phyloP scores from a whole-genome alignment of 2,888 invertebrate genomes.

The Drosophila mimica region DNA sequence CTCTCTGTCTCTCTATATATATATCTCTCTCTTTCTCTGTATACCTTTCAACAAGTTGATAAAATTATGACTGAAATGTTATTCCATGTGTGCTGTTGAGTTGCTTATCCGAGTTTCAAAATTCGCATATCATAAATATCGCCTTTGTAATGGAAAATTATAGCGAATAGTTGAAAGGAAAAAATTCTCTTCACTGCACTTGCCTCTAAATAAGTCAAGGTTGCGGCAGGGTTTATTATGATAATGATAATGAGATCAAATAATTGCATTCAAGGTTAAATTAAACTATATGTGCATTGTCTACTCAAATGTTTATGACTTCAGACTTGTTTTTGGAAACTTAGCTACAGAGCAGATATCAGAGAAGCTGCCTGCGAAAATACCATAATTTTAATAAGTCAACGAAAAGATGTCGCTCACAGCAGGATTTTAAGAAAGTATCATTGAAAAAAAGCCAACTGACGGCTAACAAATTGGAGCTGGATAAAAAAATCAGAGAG shows the following conservation, averaged over 20 bases:
- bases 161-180: constrained; percentile 43
- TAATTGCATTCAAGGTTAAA: constrained; percentile 28
- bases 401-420: background rate
- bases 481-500: constrained; percentile 26
- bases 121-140: constrained; percentile 57
- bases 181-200: constrained; percentile 26
- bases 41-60: constrained; percentile 58
- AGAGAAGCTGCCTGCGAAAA: background rate
- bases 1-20: background rate
- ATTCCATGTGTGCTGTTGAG: constrained; percentile 43
- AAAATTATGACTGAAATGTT: constrained; percentile 61
- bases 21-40: background rate
- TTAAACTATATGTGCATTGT: background rate
- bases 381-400: background rate
- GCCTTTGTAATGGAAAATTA: constrained; percentile 50
- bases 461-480: constrained; percentile 67
- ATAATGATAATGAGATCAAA: constrained; percentile 34
- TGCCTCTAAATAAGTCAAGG: constrained; percentile 30
- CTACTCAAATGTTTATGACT: background rate
- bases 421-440: background rate
- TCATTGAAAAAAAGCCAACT: constrained; percentile 36
- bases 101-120: constrained; percentile 6
- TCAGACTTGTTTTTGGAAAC: background rate
- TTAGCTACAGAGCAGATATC: background rate
- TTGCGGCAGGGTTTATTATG: constrained; percentile 30